Percentiles rank a stretch among this genome's conserved stretches.
phyloP scores from a whole-genome alignment of 2,888 invertebrate genomes.

The Sarcophaga subvicina region DNA sequence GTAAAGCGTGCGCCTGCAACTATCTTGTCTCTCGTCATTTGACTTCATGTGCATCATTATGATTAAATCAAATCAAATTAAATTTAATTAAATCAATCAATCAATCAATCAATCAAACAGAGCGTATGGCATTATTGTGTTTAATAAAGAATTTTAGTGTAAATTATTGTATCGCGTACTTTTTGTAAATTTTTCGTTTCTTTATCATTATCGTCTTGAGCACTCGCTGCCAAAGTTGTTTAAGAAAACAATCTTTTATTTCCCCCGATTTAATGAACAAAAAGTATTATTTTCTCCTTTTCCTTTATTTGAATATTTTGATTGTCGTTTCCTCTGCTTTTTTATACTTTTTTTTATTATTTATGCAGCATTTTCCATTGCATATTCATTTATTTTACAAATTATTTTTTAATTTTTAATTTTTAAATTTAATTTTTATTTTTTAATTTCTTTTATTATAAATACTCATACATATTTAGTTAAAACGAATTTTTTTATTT shows the following conservation, averaged over 20 bases:
- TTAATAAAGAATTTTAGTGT: no score
- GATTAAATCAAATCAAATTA: background rate
- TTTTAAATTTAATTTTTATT: background rate
- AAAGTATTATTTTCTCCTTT: slow-evolving; percentile 5
- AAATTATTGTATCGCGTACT: no score
- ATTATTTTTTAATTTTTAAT: slow-evolving; percentile 6
- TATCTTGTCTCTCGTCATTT: background rate
- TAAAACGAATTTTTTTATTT: slow-evolving; percentile 40
- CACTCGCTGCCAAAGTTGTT: slow-evolving; percentile 40
- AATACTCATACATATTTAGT: slow-evolving; percentile 16
- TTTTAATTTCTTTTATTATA: background rate
- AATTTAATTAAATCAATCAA: background rate
- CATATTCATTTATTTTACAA: slow-evolving; percentile 35
- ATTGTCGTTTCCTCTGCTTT: background rate
- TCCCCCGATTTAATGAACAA: background rate
- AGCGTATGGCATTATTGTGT: slow-evolving; percentile 9
- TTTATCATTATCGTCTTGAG: slow-evolving; percentile 5
- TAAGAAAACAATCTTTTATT: background rate
- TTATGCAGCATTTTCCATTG: slow-evolving; percentile 54
- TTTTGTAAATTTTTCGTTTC: no score
- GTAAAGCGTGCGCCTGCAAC: background rate
- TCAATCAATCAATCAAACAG: background rate
- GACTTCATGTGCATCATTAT: background rate
- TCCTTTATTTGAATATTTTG: background rate
- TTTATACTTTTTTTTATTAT: background rate